Evolutionary conservation across 2,113 vertebrate species (phyloP).

Genomic region (Pampusana beccarii): DNA sequence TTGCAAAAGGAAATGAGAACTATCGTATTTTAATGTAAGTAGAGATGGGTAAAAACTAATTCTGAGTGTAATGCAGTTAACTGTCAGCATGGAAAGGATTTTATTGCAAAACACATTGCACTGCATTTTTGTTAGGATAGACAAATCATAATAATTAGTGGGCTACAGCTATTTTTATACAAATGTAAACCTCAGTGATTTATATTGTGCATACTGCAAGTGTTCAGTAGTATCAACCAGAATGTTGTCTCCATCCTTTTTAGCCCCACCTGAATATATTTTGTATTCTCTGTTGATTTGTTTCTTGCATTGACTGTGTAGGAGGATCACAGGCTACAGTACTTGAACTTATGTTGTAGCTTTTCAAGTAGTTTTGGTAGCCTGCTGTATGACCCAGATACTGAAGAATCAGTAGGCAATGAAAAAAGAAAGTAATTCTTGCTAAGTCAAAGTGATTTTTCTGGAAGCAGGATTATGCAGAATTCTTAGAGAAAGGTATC

Average conservation of each 20-base stretch:
- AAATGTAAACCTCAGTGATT: background rate
- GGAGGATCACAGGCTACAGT: background rate
- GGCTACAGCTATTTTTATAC: background rate
- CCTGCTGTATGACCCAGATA: background rate
- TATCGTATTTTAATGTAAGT: background rate
- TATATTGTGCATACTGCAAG: background rate
- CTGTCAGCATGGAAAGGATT: background rate
- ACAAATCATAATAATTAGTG: background rate
- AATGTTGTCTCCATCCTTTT: background rate
- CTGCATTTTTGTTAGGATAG: background rate
- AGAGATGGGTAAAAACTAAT: background rate
- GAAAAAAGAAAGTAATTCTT: background rate
- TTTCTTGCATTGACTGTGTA: background rate
- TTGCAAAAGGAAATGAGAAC: background rate
- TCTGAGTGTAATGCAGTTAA: background rate
- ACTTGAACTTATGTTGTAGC: background rate
- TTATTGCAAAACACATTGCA: background rate
- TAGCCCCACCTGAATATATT: background rate
- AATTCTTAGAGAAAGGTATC: background rate
- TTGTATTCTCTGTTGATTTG: background rate
- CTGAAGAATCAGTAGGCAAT: background rate
- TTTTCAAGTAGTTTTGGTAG: background rate
- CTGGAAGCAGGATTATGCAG: background rate
- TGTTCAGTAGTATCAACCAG: fast-evolving
- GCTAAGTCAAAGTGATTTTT: background rate